phyloP scores from a whole-genome alignment of 37 sponge, comb jelly and placozoan species.

The Axinella damicornis region DNA sequence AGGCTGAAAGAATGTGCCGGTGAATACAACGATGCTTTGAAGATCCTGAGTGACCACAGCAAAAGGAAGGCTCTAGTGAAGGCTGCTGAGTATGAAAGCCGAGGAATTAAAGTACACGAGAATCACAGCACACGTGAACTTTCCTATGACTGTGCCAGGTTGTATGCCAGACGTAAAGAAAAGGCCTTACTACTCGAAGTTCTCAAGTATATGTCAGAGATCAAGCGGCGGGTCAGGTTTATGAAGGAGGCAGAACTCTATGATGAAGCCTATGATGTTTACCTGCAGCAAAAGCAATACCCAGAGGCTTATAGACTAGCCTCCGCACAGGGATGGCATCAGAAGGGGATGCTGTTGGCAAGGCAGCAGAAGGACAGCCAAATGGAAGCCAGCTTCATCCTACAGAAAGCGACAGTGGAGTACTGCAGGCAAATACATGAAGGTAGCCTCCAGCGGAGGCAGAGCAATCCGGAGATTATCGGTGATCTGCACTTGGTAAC shows the following conservation, averaged over 20 bases:
- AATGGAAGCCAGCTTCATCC: background rate
- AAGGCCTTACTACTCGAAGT: constrained; percentile 25
- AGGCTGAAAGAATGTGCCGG: constrained; percentile 22
- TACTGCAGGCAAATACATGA: background rate
- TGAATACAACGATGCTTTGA: constrained; percentile 37
- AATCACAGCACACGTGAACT: constrained; percentile 28
- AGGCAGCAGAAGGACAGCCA: background rate
- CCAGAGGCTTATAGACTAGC: constrained; percentile 23
- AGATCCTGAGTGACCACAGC: constrained; percentile 3
- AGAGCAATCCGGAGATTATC: background rate
- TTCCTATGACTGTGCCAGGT: constrained; percentile 57
- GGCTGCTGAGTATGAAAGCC: constrained; percentile 22
- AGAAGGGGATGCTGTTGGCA: constrained; percentile 12
- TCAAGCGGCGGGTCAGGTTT: constrained; percentile 14
- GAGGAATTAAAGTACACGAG: constrained; percentile 1
- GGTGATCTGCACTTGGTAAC: background rate
- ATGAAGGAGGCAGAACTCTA: constrained; percentile 47
- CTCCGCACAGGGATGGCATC: constrained; percentile 38
- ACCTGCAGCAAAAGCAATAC: constrained; percentile 9
- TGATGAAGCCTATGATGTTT: constrained; percentile 31
- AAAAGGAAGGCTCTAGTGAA: constrained; percentile 55
- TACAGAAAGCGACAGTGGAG: constrained; percentile 14
- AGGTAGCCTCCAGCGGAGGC: background rate
- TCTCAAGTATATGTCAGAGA: constrained; percentile 50
- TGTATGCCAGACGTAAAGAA: constrained; percentile 46